Conservation (phyloP, 2,113 vertebrate genomes). For the Lepus timidus region DNA sequence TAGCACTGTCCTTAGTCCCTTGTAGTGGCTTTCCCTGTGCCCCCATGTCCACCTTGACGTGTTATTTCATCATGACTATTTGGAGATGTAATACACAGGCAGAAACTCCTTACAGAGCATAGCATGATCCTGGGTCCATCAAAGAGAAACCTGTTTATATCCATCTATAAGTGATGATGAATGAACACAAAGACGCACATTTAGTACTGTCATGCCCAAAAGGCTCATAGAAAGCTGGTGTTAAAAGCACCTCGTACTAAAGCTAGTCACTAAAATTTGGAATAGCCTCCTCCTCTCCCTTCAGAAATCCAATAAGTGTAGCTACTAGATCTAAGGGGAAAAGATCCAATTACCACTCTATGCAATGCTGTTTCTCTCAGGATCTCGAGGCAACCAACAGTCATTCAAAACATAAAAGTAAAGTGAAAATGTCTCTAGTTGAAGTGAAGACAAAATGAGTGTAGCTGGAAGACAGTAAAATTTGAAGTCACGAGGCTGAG, state of each 20-base stretch:
- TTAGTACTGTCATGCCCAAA: not conserved
- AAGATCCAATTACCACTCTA: slow-evolving; percentile 10
- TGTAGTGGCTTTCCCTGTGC: not conserved
- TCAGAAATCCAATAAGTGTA: slow-evolving; percentile 13
- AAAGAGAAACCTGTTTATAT: not conserved
- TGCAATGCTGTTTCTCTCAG: slow-evolving; percentile 35
- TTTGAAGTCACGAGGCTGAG: not conserved
- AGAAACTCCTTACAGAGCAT: not conserved
- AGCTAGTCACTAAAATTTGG: slow-evolving; percentile 44
- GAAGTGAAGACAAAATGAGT: slow-evolving; percentile 27
- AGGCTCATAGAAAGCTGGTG: not conserved
- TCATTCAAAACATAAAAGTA: slow-evolving; percentile 36
- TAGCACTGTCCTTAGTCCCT: not conserved
- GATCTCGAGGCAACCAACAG: slow-evolving; percentile 31
- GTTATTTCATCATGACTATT: not conserved
- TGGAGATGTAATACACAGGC: not conserved
- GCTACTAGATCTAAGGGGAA: slow-evolving; percentile 25
- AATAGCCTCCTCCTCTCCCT: not conserved
- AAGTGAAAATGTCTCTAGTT: not conserved
- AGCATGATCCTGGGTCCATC: not conserved
- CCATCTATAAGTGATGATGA: not conserved
- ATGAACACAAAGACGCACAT: slow-evolving; percentile 26
- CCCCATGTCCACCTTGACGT: not conserved
- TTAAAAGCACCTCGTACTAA: slow-evolving; percentile 26
- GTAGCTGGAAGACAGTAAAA: slow-evolving; percentile 1